Evolutionary conservation across 2,113 vertebrate genomes (phyloP).

Genomic region (Etheostoma cragini): DNA sequence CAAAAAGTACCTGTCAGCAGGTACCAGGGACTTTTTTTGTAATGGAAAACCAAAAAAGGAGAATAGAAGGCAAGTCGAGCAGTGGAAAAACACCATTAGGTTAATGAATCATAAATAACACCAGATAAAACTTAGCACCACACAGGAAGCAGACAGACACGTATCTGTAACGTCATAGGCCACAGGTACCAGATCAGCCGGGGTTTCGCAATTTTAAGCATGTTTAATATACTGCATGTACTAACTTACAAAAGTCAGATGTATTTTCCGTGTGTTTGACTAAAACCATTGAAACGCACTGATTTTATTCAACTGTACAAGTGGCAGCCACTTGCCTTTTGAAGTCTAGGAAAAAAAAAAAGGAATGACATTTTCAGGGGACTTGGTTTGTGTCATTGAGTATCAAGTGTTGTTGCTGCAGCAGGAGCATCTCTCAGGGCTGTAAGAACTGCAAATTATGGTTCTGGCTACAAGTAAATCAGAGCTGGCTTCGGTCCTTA

Average conservation of each 20-base stretch:
- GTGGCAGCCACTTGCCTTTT: conserved; percentile 12
- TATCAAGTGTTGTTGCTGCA: conserved; percentile 20
- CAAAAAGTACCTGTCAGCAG: no score
- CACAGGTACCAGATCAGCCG: neutral
- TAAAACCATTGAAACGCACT: neutral
- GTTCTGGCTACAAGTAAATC: conserved; percentile 29
- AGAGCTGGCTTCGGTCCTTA: conserved; percentile 26
- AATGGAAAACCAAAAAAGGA: no score
- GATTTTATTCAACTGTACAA: conserved; percentile 8
- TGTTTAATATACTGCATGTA: neutral
- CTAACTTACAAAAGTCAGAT: neutral
- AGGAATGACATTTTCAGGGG: conserved; percentile 1
- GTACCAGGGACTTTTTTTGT: no score
- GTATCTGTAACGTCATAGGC: neutral
- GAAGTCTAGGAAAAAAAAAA: conserved; percentile 13
- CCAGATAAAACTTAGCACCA: neutral
- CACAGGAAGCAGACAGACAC: neutral
- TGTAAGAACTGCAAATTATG: conserved; percentile 21
- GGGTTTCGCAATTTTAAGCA: neutral
- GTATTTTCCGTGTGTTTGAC: neutral
- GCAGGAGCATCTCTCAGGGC: conserved; percentile 18
- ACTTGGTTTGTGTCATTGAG: conserved; percentile 1
- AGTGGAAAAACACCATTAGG: neutral
- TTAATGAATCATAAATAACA: neutral
- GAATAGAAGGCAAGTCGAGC: no score